Evolutionary conservation across 2,797 vertebrate genomes (phyloP).

Genomic region (Bufotes viridis): DNA sequence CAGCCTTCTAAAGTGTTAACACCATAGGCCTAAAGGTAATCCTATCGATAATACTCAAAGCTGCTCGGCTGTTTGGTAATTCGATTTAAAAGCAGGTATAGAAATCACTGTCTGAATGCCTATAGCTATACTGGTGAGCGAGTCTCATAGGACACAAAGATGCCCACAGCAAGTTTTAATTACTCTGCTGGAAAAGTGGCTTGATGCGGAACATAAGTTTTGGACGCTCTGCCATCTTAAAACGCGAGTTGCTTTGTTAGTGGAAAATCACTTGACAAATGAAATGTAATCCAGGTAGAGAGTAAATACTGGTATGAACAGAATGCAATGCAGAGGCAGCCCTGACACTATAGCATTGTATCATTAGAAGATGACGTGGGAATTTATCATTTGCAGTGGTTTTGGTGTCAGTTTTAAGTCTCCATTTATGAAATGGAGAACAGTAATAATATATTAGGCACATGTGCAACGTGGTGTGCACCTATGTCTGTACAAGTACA

Average conservation of each 20-base stretch:
- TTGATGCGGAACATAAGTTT: constrained; percentile 73
- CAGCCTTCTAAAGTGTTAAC: constrained; percentile 68
- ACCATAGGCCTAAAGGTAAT: constrained; percentile 74
- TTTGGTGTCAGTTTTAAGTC: too few species aligned
- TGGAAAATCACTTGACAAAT: constrained; percentile 44
- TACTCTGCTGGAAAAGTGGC: constrained; percentile 73
- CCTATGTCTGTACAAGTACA: too few species aligned
- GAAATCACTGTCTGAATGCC: constrained; percentile 75
- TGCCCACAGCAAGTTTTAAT: constrained; percentile 81
- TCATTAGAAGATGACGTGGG: too few species aligned
- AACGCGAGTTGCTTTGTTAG: constrained; percentile 63
- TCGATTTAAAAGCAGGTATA: constrained; percentile 74
- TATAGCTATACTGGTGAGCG: constrained; percentile 74
- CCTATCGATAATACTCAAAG: constrained; percentile 68
- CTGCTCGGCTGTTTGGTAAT: constrained; percentile 74
- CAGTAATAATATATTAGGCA: too few species aligned
- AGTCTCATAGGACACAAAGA: constrained; percentile 78
- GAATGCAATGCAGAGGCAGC: not conserved
- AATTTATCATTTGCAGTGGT: too few species aligned
- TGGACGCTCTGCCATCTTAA: constrained; percentile 64
- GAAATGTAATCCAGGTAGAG: constrained; percentile 31
- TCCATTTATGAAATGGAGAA: too few species aligned
- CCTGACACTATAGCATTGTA: not conserved
- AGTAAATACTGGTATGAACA: not conserved
- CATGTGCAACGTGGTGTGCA: too few species aligned